These are phyloP conservation scores for Trichopria drosophilae DNA, from an alignment of 2,888 invertebrate species.

Conservation along the genomic window DNA sequence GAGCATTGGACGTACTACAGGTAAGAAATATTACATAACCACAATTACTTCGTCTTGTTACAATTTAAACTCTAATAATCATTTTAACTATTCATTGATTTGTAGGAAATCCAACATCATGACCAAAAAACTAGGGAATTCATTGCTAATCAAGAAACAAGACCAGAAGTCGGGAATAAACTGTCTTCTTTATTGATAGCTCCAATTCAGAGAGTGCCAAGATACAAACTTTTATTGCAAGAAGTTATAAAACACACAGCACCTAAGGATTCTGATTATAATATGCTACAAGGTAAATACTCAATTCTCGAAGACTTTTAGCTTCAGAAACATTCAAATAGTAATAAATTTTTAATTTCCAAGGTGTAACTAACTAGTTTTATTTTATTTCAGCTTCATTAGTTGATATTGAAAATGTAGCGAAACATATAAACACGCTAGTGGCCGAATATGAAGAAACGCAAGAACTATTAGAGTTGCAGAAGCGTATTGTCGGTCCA, in stretches of 20 bases:
- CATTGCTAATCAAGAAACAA: constrained; percentile 66
- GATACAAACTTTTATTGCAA: constrained; percentile 72
- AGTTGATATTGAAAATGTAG: constrained; percentile 69
- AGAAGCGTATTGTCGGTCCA: constrained; percentile 65
- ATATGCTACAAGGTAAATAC: constrained; percentile 60
- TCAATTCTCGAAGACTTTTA: not conserved
- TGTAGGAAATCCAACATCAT: constrained; percentile 60
- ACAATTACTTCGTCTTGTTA: constrained; percentile 8
- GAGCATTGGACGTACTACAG: constrained; percentile 65
- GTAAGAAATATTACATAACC: constrained; percentile 51
- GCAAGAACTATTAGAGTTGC: constrained; percentile 69
- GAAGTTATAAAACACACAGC: constrained; percentile 69
- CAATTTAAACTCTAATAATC: constrained; percentile 7
- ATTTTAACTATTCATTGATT: constrained; percentile 18
- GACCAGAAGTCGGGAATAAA: constrained; percentile 72
- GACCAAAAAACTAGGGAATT: constrained; percentile 64
- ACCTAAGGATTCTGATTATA: constrained; percentile 63
- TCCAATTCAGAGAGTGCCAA: constrained; percentile 77
- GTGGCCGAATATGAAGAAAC: constrained; percentile 75
- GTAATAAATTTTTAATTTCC: constrained; percentile 6
- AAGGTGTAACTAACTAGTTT: not conserved
- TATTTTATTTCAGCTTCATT: constrained; percentile 63
- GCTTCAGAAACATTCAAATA: constrained; percentile 2
- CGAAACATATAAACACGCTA: constrained; percentile 72
- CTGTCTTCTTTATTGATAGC: constrained; percentile 74